Base-by-base conservation (phyloP, 2,113 vertebrate genomes). In the Hystrix cristata region DNA sequence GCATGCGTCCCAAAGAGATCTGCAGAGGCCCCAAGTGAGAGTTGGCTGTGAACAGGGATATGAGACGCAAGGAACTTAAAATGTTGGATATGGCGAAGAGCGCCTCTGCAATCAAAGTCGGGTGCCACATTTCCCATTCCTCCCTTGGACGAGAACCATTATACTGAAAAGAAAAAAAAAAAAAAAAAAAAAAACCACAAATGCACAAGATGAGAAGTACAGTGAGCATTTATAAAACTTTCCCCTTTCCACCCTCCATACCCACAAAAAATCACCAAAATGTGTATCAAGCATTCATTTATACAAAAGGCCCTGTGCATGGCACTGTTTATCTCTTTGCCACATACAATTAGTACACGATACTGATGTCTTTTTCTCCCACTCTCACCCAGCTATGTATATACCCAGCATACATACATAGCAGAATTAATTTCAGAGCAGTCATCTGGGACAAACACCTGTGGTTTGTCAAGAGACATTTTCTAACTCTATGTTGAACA, bases 71-170 rank as follows among this genome's bases (percentile, higher is more conserved):
- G 55, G 99, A 99, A 87, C 99, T 99, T 98, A 99, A 99, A 97
- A 99, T 99, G 98, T 99, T 99, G 91, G 99, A 99, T 96, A 99
- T 99, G 94, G 99, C 99, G 97, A 99, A 99, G 94, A 99, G 99
- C 0, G 99, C 99, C 98, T 99, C 99, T 12, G 99, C 99, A 69
- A 99, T 99, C 72, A 99, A 99, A 0, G 99, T 99, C 0, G 99
- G 99, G 98, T 99, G 99, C 99, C 99, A 99, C 99, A 99, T 99
- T 97, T 99, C 99, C 99, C 99, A 99, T 93, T 99, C 99, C 98
- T 99, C 99, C 97, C 99, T 98, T 38, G 99, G 99, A 19, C 99
- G 99, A 62, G 99, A 99, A 10, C 99, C 99, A 72, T 99, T 99
- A 89, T 99, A 99, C 99, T 99, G 98, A 46, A 98, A 78, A 78